These are phyloP conservation scores for Tupaia tana DNA, from an alignment of 2,113 vertebrate species.

Conservation along the genomic window DNA sequence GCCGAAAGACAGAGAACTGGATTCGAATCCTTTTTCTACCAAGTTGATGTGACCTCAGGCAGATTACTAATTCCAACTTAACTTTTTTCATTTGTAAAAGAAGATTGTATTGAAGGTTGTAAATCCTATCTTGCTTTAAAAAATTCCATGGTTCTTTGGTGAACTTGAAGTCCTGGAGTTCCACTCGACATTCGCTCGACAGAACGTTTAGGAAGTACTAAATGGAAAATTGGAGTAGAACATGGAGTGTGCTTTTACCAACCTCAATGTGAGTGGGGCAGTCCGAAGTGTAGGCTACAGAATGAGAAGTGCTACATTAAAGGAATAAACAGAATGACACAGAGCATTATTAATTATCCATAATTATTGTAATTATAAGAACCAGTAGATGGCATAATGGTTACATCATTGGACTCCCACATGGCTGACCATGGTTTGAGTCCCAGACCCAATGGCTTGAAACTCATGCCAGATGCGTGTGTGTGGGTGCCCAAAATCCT, in stretches of 20 bases:
- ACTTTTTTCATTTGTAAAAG: not conserved
- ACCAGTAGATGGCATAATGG: no score
- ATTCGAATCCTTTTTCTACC: conserved; percentile 29
- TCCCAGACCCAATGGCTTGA: no score
- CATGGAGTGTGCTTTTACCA: not conserved
- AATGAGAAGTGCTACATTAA: not conserved
- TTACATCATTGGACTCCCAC: no score
- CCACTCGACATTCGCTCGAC: not conserved
- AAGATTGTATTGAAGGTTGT: conserved; percentile 1
- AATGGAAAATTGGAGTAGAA: conserved; percentile 1
- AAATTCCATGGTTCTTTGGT: not conserved
- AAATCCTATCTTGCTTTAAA: not conserved
- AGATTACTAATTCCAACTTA: conserved; percentile 13
- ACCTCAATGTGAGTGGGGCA: not conserved
- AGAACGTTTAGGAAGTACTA: not conserved
- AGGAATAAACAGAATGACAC: not conserved
- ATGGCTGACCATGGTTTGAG: no score
- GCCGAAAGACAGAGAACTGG: not conserved
- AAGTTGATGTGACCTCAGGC: not conserved
- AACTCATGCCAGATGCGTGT: no score
- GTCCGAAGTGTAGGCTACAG: not conserved
- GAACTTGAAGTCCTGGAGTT: conserved; percentile 9
- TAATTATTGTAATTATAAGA: no score
- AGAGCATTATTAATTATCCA: not conserved
- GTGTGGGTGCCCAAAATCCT: no score